Conservation (phyloP, 1,140 invertebrate genomes). For the Drosophila sturtevanti region DNA sequence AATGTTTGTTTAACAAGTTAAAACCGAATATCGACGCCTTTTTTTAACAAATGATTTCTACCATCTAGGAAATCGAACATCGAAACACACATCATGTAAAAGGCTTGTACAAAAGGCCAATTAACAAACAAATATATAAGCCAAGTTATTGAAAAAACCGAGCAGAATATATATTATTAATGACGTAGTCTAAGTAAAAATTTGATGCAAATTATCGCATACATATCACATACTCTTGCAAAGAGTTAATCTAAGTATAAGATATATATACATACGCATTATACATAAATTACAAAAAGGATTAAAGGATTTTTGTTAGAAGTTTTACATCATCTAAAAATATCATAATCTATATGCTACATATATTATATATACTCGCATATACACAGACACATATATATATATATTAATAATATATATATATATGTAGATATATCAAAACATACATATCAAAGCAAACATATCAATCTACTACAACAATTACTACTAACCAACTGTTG, state of each 20-base stretch:
- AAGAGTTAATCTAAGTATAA: slow-evolving; percentile 55
- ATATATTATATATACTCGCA: neutral
- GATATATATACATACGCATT: slow-evolving; percentile 29
- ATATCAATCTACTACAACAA: neutral
- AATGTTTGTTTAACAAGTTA: slow-evolving; percentile 5
- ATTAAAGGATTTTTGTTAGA: slow-evolving; percentile 50
- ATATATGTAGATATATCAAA: neutral
- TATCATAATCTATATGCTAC: neutral
- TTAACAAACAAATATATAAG: neutral
- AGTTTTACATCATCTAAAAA: slow-evolving; percentile 53
- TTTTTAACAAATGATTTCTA: slow-evolving; percentile 10
- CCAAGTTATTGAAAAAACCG: slow-evolving; percentile 8
- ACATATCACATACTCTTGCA: slow-evolving; percentile 74
- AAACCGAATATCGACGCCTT: slow-evolving; percentile 15
- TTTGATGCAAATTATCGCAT: slow-evolving; percentile 64
- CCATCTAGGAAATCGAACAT: neutral
- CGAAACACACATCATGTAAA: slow-evolving; percentile 65
- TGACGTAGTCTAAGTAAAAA: slow-evolving; percentile 62
- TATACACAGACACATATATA: neutral
- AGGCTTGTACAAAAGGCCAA: slow-evolving; percentile 32
- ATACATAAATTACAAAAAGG: slow-evolving; percentile 12
- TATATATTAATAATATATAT: neutral
- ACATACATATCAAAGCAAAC: neutral
- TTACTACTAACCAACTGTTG: neutral
- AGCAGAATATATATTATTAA: slow-evolving; percentile 34